Conservation (phyloP, 2,113 vertebrate genomes). For the Rissa tridactyla region DNA sequence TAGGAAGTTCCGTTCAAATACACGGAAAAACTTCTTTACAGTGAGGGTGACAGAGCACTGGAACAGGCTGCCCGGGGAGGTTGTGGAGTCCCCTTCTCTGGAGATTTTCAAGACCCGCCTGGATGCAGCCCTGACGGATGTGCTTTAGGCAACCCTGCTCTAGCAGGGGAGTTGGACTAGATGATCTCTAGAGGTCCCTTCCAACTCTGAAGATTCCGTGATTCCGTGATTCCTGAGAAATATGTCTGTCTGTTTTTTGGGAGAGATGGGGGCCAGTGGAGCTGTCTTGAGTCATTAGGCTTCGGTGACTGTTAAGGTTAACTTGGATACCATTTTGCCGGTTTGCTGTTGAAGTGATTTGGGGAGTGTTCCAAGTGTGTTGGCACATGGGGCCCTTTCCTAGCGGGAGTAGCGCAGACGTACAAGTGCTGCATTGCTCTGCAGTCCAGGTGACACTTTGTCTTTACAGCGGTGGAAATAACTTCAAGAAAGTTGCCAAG, state of each 20-base stretch:
- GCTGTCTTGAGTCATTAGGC: not conserved
- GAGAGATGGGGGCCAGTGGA: not conserved
- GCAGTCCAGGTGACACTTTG: not conserved
- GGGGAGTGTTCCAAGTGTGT: not conserved
- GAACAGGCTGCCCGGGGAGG: too few species aligned
- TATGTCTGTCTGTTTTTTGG: not conserved
- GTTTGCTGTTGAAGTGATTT: not conserved
- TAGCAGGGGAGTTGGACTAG: too few species aligned
- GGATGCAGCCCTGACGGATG: too few species aligned
- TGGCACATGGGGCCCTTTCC: not conserved
- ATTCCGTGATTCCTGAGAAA: not conserved
- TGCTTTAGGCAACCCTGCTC: too few species aligned
- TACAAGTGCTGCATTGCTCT: conserved; percentile 30
- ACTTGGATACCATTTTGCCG: not conserved
- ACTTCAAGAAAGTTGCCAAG: not conserved
- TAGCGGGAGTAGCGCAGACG: not conserved
- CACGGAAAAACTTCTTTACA: too few species aligned
- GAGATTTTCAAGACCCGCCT: too few species aligned
- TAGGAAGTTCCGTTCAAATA: too few species aligned
- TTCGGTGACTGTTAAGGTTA: not conserved
- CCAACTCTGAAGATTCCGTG: too few species aligned
- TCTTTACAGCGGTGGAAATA: not conserved
- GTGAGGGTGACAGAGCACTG: too few species aligned
- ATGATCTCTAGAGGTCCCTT: too few species aligned
- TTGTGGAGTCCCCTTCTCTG: too few species aligned